A percentile compares a stretch with the other conserved stretches of the same genome.
These are phyloP conservation scores for Xestobium rufovillosum DNA, from an alignment of 2,888 invertebrate species.

Conservation along the genomic window DNA sequence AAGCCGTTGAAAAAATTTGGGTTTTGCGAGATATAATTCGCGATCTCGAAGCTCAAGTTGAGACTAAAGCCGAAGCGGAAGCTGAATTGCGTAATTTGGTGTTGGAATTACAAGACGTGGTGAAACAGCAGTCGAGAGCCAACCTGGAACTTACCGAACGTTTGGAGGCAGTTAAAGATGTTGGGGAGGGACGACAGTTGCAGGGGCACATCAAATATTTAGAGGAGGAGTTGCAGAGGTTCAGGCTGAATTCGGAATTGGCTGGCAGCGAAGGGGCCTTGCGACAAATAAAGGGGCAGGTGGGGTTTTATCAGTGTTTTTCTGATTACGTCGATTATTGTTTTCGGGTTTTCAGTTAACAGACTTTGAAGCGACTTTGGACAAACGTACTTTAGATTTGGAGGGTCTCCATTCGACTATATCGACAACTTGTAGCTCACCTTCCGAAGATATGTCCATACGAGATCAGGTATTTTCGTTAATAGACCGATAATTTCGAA, in stretches of 20 bases:
- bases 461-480: conserved; percentile 44
- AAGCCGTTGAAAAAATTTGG: conserved; percentile 67
- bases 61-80: conserved; percentile 58
- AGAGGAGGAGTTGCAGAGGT: conserved; percentile 39
- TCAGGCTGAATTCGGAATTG: conserved; percentile 36
- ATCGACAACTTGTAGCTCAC: conserved; percentile 62
- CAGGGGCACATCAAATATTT: conserved; percentile 45
- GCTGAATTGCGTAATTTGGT: conserved; percentile 51
- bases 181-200: conserved; percentile 38
- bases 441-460: conserved; percentile 76
- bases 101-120: conserved; percentile 43
- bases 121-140: conserved; percentile 34
- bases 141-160: conserved; percentile 50
- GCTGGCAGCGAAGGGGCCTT: conserved; percentile 40
- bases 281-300: conserved; percentile 43
- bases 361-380: conserved; percentile 60
- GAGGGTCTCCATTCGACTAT: conserved; percentile 64
- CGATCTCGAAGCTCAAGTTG: conserved; percentile 68
- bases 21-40: conserved; percentile 69
- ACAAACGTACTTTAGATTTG: conserved; percentile 62
- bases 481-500: too few relatives aligned
- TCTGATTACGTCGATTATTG: conserved; percentile 7
- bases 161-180: conserved; percentile 46
- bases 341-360: conserved; percentile 43
- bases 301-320: conserved; percentile 25